These are phyloP conservation scores for Alouatta palliata DNA, from an alignment of 2,113 vertebrate species.

Conservation along the genomic window DNA sequence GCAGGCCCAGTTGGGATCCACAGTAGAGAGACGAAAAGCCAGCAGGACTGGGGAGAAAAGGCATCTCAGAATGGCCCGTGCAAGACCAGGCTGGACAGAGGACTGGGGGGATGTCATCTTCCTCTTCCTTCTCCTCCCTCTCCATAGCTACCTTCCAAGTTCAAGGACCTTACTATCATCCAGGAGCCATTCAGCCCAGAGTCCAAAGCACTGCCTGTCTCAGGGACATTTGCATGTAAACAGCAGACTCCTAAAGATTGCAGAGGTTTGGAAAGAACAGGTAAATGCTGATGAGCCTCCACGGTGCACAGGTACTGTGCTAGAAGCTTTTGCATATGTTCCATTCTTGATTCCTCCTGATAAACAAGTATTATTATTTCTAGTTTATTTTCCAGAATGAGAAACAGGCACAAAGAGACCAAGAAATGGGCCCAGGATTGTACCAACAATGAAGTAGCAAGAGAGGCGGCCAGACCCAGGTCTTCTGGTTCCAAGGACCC, in stretches of 20 bases:
- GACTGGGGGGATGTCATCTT: not conserved
- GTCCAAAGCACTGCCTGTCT: not conserved
- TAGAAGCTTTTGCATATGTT: not conserved
- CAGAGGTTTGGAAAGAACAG: not conserved
- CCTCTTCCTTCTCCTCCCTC: not conserved
- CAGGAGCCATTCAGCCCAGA: not conserved
- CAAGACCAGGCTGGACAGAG: not conserved
- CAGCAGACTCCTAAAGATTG: not conserved
- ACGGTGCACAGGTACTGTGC: not conserved
- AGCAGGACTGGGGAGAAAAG: not conserved
- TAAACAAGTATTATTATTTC: not conserved
- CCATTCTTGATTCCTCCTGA: not conserved
- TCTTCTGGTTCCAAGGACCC: not conserved
- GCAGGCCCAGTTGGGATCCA: not conserved
- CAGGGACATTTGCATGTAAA: not conserved
- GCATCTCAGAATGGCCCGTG: not conserved
- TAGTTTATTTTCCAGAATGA: conserved; percentile 5
- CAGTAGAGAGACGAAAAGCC: not conserved
- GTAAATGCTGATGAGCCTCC: not conserved
- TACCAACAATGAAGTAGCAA: accelerated
- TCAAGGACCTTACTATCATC: not conserved
- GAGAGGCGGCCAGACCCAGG: not conserved
- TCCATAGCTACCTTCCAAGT: not conserved
- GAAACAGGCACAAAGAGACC: not conserved
- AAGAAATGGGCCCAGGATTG: not conserved